Conservation (phyloP, 92 coral and sea anemone genomes). For the Phymanthus crucifer region DNA sequence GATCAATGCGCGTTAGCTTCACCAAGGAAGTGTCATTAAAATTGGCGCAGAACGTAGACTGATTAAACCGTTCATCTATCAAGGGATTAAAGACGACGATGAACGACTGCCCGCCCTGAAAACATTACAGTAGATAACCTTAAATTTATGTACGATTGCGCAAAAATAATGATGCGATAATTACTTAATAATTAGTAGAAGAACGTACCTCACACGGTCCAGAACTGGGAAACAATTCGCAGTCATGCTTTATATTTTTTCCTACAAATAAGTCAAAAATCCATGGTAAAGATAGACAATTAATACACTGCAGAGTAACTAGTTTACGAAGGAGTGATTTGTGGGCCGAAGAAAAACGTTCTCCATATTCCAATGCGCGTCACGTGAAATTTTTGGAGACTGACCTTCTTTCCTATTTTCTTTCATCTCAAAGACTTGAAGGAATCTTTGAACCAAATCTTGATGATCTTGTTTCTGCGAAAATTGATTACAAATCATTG, state of each 20-base stretch:
- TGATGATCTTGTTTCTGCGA: neutral
- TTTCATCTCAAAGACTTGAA: neutral
- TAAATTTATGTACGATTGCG: too few species aligned
- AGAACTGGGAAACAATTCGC: constrained; percentile 19
- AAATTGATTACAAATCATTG: too few species aligned
- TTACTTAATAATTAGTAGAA: neutral
- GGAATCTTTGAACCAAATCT: neutral
- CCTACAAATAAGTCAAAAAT: neutral
- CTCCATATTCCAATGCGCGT: too few species aligned
- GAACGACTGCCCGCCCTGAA: constrained; percentile 59
- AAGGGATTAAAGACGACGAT: constrained; percentile 39
- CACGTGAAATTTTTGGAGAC: neutral
- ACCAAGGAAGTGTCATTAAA: neutral
- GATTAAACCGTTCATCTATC: constrained; percentile 13
- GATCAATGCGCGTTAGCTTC: neutral
- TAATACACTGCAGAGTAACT: neutral
- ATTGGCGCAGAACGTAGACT: neutral
- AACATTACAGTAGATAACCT: neutral
- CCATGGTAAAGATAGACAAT: neutral
- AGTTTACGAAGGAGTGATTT: too few species aligned
- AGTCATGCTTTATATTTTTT: neutral
- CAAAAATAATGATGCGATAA: too few species aligned
- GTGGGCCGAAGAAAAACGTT: too few species aligned
- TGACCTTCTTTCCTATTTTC: neutral
- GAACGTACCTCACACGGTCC: constrained; percentile 23